A percentile compares a stretch with the other conserved stretches of the same genome.
phyloP scores from a whole-genome alignment of 2,888 invertebrate genomes.

The Bhutanitis thaidina region DNA sequence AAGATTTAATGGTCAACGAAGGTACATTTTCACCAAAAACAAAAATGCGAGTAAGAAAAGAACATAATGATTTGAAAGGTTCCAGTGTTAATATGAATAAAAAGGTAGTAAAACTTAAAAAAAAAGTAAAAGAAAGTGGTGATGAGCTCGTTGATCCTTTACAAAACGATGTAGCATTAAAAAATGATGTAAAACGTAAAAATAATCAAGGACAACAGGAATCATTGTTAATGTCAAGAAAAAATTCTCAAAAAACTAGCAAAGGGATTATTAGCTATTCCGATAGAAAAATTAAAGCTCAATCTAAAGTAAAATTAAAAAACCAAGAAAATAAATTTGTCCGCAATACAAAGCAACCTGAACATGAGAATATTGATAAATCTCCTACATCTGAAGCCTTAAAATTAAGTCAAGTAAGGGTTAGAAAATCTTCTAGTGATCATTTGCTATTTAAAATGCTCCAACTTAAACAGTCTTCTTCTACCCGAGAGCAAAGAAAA shows the following conservation, averaged over 20 bases:
- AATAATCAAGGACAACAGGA: constrained; percentile 15
- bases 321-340: constrained; percentile 8
- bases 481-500: constrained; percentile 8
- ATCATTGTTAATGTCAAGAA: constrained; percentile 15
- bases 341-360: neutral
- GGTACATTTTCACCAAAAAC: neutral
- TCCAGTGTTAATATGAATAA: neutral
- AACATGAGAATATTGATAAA: neutral
- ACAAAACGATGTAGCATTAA: no score
- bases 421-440: constrained; percentile 31
- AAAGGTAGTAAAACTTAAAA: neutral
- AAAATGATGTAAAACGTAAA: neutral
- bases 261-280: constrained; percentile 7
- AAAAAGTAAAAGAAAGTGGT: constrained; percentile 23
- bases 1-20: neutral
- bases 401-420: constrained; percentile 34
- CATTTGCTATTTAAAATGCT: constrained; percentile 39
- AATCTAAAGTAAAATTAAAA: constrained; percentile 6
- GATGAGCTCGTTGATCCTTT: neutral
- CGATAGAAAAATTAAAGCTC: constrained; percentile 13
- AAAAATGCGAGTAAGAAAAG: neutral
- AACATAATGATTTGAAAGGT: neutral
- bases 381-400: constrained; percentile 15
- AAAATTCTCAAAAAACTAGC: constrained; percentile 13
- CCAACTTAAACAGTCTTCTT: constrained; percentile 32